Evolutionary conservation across 2,113 vertebrate species (phyloP).

Genomic region (Alethe diademata): DNA sequence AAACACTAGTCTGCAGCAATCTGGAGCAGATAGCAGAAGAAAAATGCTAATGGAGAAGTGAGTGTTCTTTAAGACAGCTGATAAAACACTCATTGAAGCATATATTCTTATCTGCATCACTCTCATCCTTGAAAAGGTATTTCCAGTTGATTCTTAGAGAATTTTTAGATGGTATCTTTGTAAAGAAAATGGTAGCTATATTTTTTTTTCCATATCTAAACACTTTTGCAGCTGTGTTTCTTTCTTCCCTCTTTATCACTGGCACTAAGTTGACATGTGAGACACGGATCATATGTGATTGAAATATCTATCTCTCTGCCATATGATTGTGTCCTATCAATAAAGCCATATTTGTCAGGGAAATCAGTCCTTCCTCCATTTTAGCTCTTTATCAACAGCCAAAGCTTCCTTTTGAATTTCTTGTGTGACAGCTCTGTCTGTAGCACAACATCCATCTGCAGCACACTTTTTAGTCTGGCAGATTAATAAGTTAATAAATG

Average conservation of each 20-base stretch:
- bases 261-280: not conserved
- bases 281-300: constrained; percentile 18
- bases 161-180: constrained; percentile 22
- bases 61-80: not conserved
- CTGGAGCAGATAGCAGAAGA: constrained; percentile 23
- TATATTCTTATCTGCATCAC: not conserved
- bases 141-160: not conserved
- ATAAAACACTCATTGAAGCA: not conserved
- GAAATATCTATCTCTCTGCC: not conserved
- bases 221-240: not conserved
- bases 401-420: not conserved
- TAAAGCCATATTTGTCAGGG: not conserved
- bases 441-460: not conserved
- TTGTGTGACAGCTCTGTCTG: not conserved
- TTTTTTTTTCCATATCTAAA: not conserved
- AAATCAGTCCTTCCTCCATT: constrained; percentile 3
- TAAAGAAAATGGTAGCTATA: not conserved
- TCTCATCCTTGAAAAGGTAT: not conserved
- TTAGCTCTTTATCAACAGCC: not conserved
- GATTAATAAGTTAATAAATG: constrained; percentile 41
- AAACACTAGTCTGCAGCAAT: not conserved
- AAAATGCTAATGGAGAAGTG: not conserved
- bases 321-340: constrained; percentile 14
- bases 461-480: not conserved
- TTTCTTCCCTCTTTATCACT: not conserved